These are phyloP conservation scores for Chironomus tentans DNA, from an alignment of 2,888 invertebrate species.

Conservation along the genomic window DNA sequence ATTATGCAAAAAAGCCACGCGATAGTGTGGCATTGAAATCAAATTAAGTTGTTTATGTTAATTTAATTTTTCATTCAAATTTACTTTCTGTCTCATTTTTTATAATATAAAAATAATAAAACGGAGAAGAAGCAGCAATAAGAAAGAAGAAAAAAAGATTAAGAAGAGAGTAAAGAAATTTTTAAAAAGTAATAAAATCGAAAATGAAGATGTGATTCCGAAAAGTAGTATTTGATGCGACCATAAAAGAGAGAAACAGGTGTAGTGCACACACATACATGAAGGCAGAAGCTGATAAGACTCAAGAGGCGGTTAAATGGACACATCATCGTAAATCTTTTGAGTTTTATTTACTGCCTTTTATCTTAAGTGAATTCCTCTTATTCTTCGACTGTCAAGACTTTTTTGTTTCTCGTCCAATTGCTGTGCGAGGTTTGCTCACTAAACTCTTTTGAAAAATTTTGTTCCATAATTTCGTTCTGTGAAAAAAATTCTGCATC, in stretches of 20 bases:
- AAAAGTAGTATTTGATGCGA: neutral
- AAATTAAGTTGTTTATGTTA: conserved; percentile 22
- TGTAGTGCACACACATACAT: neutral
- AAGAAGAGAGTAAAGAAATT: too few species aligned
- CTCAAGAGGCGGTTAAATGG: conserved; percentile 3
- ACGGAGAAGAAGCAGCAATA: too few species aligned
- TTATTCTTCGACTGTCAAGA: neutral
- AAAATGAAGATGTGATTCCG: conserved; percentile 4
- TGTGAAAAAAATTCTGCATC: too few species aligned
- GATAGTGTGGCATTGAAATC: neutral
- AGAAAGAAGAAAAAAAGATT: too few species aligned
- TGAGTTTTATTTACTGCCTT: neutral
- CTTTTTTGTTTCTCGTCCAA: neutral
- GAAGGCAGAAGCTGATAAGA: conserved; percentile 5
- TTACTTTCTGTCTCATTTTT: conserved; percentile 8
- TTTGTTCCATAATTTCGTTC: too few species aligned
- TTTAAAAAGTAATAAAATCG: neutral
- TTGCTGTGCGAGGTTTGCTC: neutral
- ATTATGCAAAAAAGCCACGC: neutral
- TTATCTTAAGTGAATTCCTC: neutral
- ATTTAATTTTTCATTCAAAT: conserved; percentile 16
- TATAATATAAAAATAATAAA: neutral
- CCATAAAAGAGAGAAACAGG: neutral
- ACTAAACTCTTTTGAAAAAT: too few species aligned
- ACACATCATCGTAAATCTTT: conserved; percentile 10